Conservation (phyloP, 2,113 vertebrate species). For the Prolemur simus region DNA sequence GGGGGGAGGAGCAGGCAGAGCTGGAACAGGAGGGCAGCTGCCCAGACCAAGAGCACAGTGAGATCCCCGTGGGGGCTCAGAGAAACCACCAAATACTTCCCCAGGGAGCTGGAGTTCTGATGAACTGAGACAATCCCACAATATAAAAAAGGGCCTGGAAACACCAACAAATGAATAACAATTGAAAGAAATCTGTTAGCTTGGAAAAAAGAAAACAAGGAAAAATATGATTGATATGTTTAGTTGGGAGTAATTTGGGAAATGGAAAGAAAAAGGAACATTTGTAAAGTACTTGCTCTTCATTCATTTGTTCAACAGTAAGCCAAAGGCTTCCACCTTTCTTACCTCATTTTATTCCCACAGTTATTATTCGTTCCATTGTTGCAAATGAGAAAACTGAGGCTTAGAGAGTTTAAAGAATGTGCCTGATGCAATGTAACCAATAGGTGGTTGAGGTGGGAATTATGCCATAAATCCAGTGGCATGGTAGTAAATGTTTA, state of each 20-base stretch:
- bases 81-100: background rate
- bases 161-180: background rate
- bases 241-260: background rate
- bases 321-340: background rate
- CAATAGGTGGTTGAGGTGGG: background rate
- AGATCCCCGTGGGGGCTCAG: background rate
- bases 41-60: background rate
- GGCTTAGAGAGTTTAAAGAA: background rate
- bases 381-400: background rate
- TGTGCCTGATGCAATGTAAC: background rate
- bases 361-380: background rate
- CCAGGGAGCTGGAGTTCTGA: background rate
- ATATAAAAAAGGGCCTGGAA: background rate
- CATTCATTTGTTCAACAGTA: background rate
- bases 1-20: background rate
- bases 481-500: background rate
- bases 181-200: background rate
- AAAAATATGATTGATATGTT: background rate
- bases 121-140: background rate
- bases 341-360: background rate
- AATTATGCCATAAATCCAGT: background rate
- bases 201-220: background rate
- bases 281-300: background rate
- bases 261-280: background rate
- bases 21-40: background rate